Conservation (phyloP, 1,140 invertebrate genomes). For the Apis cerana region DNA sequence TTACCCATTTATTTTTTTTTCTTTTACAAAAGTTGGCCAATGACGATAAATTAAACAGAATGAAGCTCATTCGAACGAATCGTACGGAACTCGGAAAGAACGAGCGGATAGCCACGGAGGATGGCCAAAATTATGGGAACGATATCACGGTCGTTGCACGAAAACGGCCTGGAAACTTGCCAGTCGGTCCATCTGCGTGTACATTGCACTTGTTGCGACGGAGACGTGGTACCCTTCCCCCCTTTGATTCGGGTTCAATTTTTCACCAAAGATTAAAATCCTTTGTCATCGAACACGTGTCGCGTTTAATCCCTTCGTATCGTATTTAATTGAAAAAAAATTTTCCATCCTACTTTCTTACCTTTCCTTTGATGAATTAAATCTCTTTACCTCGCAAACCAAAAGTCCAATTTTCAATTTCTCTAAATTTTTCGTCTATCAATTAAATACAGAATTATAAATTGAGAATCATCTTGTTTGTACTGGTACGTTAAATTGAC, state of each 20-base stretch:
- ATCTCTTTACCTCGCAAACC: no score
- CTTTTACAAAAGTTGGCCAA: background rate
- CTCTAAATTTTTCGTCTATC: no score
- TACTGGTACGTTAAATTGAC: no score
- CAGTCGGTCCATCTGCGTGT: slow-evolving; percentile 60
- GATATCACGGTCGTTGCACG: slow-evolving; percentile 71
- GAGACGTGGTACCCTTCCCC: slow-evolving; percentile 40
- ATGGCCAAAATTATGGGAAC: slow-evolving; percentile 63
- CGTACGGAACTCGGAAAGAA: slow-evolving; percentile 24
- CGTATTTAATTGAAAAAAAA: no score
- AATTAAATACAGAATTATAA: no score
- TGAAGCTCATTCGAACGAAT: slow-evolving; percentile 25
- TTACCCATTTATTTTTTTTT: no score
- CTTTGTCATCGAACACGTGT: background rate
- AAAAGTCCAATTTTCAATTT: no score
- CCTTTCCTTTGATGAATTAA: no score
- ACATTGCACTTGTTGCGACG: slow-evolving; percentile 63
- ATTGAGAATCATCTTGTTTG: no score
- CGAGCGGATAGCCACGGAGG: slow-evolving; percentile 40
- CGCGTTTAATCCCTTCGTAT: background rate
- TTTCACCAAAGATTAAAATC: background rate
- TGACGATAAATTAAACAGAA: slow-evolving; percentile 5
- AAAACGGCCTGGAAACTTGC: slow-evolving; percentile 67
- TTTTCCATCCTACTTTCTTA: no score
- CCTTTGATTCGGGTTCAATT: background rate